A percentile compares a stretch with the other conserved stretches of the same genome.
These are phyloP conservation scores for Euura saliciscinereae DNA, from an alignment of 1,140 invertebrate genomes.

Conservation along the genomic window DNA sequence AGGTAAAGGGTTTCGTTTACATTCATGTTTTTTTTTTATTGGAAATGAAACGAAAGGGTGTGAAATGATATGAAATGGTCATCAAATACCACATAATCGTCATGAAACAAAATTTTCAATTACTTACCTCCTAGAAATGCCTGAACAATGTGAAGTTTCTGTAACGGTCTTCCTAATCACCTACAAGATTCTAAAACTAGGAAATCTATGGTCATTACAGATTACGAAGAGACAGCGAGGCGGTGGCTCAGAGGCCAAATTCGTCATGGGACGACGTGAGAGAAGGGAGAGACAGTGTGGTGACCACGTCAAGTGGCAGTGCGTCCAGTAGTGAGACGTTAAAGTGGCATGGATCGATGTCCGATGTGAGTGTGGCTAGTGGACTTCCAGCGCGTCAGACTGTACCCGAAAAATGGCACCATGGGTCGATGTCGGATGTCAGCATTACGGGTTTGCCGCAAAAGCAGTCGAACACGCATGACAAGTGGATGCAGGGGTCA, in stretches of 20 bases:
- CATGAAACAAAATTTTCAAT: no score
- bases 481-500: slow-evolving; percentile 63
- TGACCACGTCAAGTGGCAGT: slow-evolving; percentile 69
- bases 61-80: no score
- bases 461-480: slow-evolving; percentile 37
- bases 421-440: slow-evolving; percentile 52
- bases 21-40: not conserved
- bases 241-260: slow-evolving; percentile 60
- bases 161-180: no score
- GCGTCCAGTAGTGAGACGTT: slow-evolving; percentile 81
- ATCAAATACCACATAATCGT: no score
- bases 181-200: no score
- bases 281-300: slow-evolving; percentile 72
- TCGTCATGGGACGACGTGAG: slow-evolving; percentile 59
- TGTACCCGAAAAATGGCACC: slow-evolving; percentile 49
- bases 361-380: slow-evolving; percentile 74
- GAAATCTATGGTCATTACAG: slow-evolving; percentile 37
- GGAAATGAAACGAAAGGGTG: no score
- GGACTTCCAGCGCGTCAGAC: slow-evolving; percentile 46
- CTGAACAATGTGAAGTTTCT: no score
- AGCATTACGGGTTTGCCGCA: slow-evolving; percentile 38
- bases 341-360: slow-evolving; percentile 83
- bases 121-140: no score
- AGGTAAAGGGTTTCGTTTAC: slow-evolving; percentile 54
- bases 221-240: slow-evolving; percentile 66